Percentiles rank a stretch among this genome's conserved stretches.
phyloP scores from a whole-genome alignment of 2,888 invertebrate species.

The Ochropleura leucogaster region DNA sequence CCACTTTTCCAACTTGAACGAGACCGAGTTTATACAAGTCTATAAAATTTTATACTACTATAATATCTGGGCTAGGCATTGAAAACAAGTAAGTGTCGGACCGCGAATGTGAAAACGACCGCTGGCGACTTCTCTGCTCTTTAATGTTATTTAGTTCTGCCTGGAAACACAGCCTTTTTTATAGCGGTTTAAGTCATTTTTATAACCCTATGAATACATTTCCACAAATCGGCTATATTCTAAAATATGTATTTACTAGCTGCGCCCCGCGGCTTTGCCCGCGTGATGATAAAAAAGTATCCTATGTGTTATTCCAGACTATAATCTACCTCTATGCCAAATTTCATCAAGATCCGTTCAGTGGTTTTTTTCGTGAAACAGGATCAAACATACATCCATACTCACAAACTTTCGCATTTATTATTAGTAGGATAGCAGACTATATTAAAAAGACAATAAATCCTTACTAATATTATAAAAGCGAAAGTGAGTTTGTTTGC shows the following conservation, averaged over 20 bases:
- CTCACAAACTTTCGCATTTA: too few relatives aligned
- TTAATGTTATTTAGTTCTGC: slow-evolving; percentile 30
- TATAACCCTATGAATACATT: slow-evolving; percentile 10
- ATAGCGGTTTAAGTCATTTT: not conserved
- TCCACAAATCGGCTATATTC: not conserved
- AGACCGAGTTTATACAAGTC: slow-evolving; percentile 63
- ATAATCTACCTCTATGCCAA: too few relatives aligned
- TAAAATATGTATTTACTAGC: not conserved
- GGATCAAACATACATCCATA: too few relatives aligned
- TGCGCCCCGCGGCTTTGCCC: too few relatives aligned
- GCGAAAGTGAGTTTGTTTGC: too few relatives aligned
- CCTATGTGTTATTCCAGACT: too few relatives aligned
- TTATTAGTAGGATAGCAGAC: too few relatives aligned
- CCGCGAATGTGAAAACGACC: slow-evolving; percentile 52
- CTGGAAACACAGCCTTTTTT: not conserved
- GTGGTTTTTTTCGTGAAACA: too few relatives aligned
- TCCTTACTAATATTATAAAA: too few relatives aligned
- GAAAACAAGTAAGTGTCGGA: slow-evolving; percentile 56
- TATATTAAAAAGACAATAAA: too few relatives aligned
- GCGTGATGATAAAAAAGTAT: too few relatives aligned
- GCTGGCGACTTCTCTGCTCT: slow-evolving; percentile 35
- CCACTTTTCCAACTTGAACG: slow-evolving; percentile 62
- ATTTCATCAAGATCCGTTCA: too few relatives aligned
- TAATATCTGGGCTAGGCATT: slow-evolving; percentile 67
- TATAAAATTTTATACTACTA: slow-evolving; percentile 71